Evolutionary conservation across 2,113 vertebrate species (phyloP).

Genomic region (Salvator merianae): DNA sequence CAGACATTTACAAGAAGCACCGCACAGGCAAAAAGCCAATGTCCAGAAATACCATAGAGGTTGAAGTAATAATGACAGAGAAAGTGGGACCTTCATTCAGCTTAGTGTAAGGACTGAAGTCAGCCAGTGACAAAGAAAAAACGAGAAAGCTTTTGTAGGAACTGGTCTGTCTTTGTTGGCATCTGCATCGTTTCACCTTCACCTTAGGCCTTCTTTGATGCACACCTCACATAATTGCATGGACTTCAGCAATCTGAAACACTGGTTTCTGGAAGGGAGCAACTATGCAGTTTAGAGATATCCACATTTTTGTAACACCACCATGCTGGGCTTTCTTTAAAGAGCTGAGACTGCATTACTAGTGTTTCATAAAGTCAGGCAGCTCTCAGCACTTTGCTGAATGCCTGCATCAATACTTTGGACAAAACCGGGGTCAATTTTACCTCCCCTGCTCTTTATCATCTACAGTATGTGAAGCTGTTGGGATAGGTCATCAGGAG

Average conservation of each 20-base stretch:
- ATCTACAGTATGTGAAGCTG: no score
- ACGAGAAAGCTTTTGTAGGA: neutral
- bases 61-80: no score
- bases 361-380: neutral
- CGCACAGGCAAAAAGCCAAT: slow-evolving; percentile 4
- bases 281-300: neutral
- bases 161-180: neutral
- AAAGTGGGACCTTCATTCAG: neutral
- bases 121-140: no score
- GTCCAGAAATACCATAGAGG: neutral
- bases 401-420: neutral
- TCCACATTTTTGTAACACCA: neutral
- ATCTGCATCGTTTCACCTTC: neutral
- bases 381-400: neutral
- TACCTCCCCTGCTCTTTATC: no score
- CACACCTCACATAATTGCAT: no score
- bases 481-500: no score
- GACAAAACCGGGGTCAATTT: no score
- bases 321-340: neutral
- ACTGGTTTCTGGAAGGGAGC: neutral
- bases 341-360: neutral
- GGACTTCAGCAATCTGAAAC: neutral
- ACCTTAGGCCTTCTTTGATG: neutral
- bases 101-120: neutral
- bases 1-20: slow-evolving; percentile 54